phyloP scores from a whole-genome alignment of 2,113 vertebrate genomes.

The Megatriorchis doriae region DNA sequence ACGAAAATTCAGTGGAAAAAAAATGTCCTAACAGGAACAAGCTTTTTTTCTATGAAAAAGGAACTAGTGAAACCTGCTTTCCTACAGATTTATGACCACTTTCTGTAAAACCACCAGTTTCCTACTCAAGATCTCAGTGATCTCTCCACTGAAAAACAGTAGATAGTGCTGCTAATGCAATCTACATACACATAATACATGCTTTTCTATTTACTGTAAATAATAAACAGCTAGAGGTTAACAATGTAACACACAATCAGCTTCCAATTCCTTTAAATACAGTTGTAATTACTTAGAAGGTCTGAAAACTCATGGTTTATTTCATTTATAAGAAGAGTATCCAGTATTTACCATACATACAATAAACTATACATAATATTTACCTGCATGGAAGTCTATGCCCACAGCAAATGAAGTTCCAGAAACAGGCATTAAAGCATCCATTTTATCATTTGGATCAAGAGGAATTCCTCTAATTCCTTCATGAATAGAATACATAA shows the following conservation, averaged over 20 bases:
- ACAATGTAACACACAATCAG: neutral
- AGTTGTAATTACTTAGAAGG: neutral
- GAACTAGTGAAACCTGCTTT: neutral
- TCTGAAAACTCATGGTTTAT: neutral
- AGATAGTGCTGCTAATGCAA: neutral
- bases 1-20: neutral
- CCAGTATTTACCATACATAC: neutral
- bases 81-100: neutral
- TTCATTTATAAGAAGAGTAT: neutral
- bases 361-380: neutral
- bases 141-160: neutral
- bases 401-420: conserved; percentile 95
- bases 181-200: accelerated
- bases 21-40: neutral
- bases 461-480: conserved; percentile 92
- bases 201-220: neutral
- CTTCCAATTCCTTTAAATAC: neutral
- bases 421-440: conserved; percentile 94
- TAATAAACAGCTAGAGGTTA: neutral
- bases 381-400: conserved; percentile 97
- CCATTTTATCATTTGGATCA: conserved; percentile 90
- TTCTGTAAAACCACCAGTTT: neutral
- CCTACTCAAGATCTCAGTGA: neutral
- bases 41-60: neutral
- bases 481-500: conserved; percentile 97